Evolutionary conservation across 2,888 invertebrate genomes (phyloP), one percentile per base, ranked within the genome.

Genomic region (Lithosia quadra): DNA sequence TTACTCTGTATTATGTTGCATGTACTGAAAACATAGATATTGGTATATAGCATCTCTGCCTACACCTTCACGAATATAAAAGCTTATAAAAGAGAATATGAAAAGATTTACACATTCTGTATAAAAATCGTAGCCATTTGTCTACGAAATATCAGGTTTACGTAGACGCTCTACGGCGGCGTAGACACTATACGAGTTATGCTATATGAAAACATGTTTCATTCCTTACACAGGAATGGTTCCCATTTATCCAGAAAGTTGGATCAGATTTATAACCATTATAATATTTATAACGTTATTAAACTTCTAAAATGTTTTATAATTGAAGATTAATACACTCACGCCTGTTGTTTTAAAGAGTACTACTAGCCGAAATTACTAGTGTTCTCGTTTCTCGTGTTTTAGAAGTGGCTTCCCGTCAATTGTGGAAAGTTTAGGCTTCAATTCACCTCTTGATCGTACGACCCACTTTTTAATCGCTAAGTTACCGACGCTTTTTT

Each of bases 121-220:
- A 24, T n/a, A 11, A 61, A 43, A 43, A 61, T 18, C 9, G 43
- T 28, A 43, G 43, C 18, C 24, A 61, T 24, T 39, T 43, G 9
- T 55, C 63, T 55, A 63, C 60, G 60, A 36, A 60, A 53, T 60
- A 60, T 36, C 21, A 33, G 11, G 21, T 22, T 58, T 24, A 53
- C 74, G 79, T 77, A 75, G 80, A 69, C 55, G n/a, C 39, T 62
- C 80, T 80, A 80, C 80, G 77, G 33, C 81, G 81, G 33, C 81
- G 81, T 81, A 81, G 78, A 60, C 65, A 59, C 57, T 24, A 59
- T 55, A 63, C 34, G 24, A 21, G 22, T 39, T n/a, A 57, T 39
- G 57, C 33, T 22, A 18, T 33, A 36, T 63, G 63, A 22, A 56
- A 63, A 62, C 39, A 28, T 63, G 53, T 53, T 63, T 15, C 34